Conservation (phyloP, 2,888 invertebrate genomes). For the Bhutanitis thaidina region DNA sequence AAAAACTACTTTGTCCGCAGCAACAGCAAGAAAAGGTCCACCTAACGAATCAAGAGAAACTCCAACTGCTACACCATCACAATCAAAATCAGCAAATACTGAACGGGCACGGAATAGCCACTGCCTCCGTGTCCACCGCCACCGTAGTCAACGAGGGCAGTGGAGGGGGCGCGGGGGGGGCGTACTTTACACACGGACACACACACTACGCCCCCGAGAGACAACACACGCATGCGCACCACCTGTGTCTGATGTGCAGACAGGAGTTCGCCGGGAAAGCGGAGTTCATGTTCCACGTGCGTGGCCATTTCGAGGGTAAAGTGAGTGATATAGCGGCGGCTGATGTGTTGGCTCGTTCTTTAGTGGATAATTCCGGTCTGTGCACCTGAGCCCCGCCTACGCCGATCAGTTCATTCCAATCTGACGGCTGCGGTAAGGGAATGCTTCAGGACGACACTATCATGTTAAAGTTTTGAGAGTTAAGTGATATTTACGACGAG, state of each 20-base stretch:
- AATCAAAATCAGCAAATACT: slow-evolving; percentile 73
- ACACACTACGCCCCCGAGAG: slow-evolving; percentile 69
- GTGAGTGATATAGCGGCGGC: slow-evolving; percentile 75
- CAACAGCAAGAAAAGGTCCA: slow-evolving; percentile 76
- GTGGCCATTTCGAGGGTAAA: slow-evolving; percentile 82
- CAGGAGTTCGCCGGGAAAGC: slow-evolving; percentile 83
- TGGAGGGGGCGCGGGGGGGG: slow-evolving; percentile 42
- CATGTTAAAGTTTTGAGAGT: slow-evolving; percentile 66
- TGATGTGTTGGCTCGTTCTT: slow-evolving; percentile 70
- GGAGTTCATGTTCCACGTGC: slow-evolving; percentile 85
- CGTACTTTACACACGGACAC: slow-evolving; percentile 71
- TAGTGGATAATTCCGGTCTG: slow-evolving; percentile 76
- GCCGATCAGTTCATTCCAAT: slow-evolving; percentile 60
- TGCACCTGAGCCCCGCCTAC: slow-evolving; percentile 76
- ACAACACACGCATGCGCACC: slow-evolving; percentile 72
- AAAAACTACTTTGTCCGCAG: slow-evolving; percentile 17
- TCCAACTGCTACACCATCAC: slow-evolving; percentile 69
- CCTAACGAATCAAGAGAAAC: slow-evolving; percentile 70
- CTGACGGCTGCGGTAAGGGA: slow-evolving; percentile 62
- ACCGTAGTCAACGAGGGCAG: slow-evolving; percentile 66
- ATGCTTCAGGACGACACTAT: slow-evolving; percentile 69
- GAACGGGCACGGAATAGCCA: slow-evolving; percentile 67
- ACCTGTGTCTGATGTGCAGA: slow-evolving; percentile 83
- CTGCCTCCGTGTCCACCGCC: slow-evolving; percentile 66
- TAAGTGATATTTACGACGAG: slow-evolving; percentile 29